Evolutionary conservation across 2,797 vertebrate species (phyloP), one percentile per base, ranked within the genome.

Genomic region (Lepus oiostolus): DNA sequence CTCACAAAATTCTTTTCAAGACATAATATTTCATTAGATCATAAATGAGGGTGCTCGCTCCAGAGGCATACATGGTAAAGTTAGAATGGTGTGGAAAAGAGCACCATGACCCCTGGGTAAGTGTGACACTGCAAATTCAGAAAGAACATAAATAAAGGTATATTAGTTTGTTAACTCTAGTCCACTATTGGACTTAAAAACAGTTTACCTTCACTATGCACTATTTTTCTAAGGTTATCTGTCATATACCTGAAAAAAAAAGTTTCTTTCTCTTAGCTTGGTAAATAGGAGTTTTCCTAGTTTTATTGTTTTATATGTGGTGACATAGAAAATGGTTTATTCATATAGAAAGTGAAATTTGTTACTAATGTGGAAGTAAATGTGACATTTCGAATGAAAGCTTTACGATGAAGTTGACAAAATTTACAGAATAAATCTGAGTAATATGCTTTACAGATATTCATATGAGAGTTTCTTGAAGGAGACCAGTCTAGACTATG

Each of bases 371-470:
- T 81, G 96, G 72, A 94, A 90, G 58, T 87, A 87, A 93, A 58
- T 26, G 42, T 95, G 65, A 95, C 96, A 95, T 97, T 98, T 96
- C 91, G 92, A 97, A 95, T 97, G 91, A 97, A 98, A 98, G 96
- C 97, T 97, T 76, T 95, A 68, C 97, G 96, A 92, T 96, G 50
- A 94, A 97, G 87, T 96, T 95, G 97, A 96, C 98, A 98, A 98
- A 97, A 94, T 95, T 93, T 97, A 79, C 97, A 92, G 92, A 96
- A 97, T 98, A 97, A 98, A 97, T 98, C 98, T 98, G 98, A 99
- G 98, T 98, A 98, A 98, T 98, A 98, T 97, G 93, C 98, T 97
- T 97, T 98, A 98, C 98, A 99, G 98, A 98, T 99, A 98, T 98
- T 98, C 98, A 98, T 98, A 97, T 98, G 96, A 97, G 98, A 97